phyloP scores from a whole-genome alignment of 2,113 vertebrate species.

The Pantherophis guttatus region DNA sequence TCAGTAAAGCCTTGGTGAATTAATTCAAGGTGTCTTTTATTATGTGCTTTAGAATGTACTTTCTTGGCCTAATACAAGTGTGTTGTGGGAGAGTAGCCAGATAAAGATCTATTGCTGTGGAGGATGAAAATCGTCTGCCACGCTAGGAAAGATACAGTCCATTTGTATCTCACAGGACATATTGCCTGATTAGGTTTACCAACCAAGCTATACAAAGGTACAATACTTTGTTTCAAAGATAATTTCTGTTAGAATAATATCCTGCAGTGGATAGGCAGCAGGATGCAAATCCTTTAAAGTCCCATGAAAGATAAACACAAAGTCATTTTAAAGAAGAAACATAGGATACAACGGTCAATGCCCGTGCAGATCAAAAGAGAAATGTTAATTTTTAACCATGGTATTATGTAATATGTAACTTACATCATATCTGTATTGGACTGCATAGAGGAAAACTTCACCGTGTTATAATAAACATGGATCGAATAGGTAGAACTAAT shows the following conservation, averaged over 20 bases:
- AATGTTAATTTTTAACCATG: neutral
- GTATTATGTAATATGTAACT: neutral
- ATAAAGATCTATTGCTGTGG: neutral
- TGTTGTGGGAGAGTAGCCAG: neutral
- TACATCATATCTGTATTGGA: neutral
- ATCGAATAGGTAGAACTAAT: neutral
- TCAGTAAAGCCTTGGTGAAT: neutral
- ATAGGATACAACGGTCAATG: neutral
- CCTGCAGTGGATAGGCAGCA: neutral
- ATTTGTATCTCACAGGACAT: neutral
- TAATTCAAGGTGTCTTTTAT: neutral
- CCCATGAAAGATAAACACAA: neutral
- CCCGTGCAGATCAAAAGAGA: neutral
- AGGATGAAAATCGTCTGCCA: neutral
- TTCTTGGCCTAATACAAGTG: neutral
- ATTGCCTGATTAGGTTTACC: neutral
- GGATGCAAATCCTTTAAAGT: neutral
- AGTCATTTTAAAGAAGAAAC: neutral
- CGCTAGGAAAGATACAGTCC: neutral
- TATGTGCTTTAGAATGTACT: neutral
- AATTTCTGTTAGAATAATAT: neutral
- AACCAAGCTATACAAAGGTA: neutral
- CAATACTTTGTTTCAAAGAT: neutral
- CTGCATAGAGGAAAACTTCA: neutral
- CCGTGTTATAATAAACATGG: neutral